A percentile compares a stretch with the other conserved stretches of the same genome.
phyloP scores from a whole-genome alignment of 2,888 invertebrate species.

The Creontiades dilutus region DNA sequence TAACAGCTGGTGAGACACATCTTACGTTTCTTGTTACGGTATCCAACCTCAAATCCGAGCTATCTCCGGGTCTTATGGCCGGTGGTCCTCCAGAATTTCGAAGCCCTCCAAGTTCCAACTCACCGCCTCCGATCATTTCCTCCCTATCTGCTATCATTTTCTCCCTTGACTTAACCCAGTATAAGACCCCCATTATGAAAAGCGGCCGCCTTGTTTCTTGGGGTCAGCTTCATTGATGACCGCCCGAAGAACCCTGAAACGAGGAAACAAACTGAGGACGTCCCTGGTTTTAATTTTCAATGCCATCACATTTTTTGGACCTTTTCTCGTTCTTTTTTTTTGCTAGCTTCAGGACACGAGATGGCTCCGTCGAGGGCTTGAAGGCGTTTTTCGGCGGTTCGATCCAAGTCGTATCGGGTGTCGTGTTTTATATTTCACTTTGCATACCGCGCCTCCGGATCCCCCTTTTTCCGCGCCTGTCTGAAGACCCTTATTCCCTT shows the following conservation, averaged over 20 bases:
- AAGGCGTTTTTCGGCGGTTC: not conserved
- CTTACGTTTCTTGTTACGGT: too few species aligned
- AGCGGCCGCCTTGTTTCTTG: not conserved
- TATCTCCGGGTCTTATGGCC: too few species aligned
- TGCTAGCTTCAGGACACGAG: not conserved
- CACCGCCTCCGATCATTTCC: not conserved
- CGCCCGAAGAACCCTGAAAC: not conserved
- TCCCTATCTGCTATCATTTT: too few species aligned
- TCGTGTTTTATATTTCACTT: slow-evolving; percentile 44
- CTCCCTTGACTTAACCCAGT: not conserved
- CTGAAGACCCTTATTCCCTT: not conserved
- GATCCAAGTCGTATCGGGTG: slow-evolving; percentile 5
- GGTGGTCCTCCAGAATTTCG: too few species aligned
- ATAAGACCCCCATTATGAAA: not conserved
- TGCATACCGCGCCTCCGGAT: slow-evolving; percentile 1
- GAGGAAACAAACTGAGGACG: not conserved
- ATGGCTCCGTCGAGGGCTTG: not conserved
- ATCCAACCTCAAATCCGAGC: too few species aligned
- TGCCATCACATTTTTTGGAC: not conserved
- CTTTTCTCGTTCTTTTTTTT: not conserved
- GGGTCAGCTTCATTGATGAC: not conserved
- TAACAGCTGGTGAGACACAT: too few species aligned
- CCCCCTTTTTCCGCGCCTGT: not conserved
- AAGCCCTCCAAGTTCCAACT: not conserved
- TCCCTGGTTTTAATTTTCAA: not conserved